Conservation (phyloP, 2,888 invertebrate species). For the Cantharis rustica region DNA sequence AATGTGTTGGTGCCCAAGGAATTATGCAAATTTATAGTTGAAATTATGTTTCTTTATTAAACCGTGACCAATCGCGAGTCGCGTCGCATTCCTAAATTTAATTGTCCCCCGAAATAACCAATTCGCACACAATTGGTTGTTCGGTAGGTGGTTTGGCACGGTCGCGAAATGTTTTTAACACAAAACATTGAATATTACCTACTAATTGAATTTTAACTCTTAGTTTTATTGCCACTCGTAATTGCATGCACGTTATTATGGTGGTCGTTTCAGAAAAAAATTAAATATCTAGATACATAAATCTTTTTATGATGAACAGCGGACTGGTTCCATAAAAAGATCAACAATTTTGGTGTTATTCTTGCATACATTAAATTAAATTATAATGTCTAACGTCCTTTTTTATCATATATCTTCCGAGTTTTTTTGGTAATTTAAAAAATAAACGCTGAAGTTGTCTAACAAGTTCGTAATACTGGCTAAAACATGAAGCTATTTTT, state of each 20-base stretch:
- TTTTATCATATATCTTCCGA: background rate
- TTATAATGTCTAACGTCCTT: background rate
- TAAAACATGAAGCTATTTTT: slow-evolving; percentile 1
- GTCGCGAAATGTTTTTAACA: slow-evolving; percentile 1
- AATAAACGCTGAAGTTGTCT: background rate
- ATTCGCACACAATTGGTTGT: background rate
- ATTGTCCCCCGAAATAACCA: background rate
- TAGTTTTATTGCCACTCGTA: background rate
- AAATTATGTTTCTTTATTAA: background rate
- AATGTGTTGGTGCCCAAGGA: background rate
- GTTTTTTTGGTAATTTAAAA: background rate
- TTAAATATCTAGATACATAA: background rate
- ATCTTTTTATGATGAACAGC: background rate
- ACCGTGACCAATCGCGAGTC: background rate
- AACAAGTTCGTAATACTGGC: background rate
- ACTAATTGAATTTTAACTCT: slow-evolving; percentile 16
- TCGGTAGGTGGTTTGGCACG: slow-evolving; percentile 12
- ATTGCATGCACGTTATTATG: background rate
- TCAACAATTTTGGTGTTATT: background rate
- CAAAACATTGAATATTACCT: background rate
- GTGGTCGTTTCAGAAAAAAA: background rate
- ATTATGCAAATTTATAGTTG: background rate
- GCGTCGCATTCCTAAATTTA: background rate
- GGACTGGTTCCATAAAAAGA: background rate
- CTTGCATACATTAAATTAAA: slow-evolving; percentile 1